Percentiles rank a stretch among this genome's conserved stretches.
These are phyloP conservation scores for Celastrina argiolus DNA, from an alignment of 2,888 invertebrate species.

Conservation along the genomic window DNA sequence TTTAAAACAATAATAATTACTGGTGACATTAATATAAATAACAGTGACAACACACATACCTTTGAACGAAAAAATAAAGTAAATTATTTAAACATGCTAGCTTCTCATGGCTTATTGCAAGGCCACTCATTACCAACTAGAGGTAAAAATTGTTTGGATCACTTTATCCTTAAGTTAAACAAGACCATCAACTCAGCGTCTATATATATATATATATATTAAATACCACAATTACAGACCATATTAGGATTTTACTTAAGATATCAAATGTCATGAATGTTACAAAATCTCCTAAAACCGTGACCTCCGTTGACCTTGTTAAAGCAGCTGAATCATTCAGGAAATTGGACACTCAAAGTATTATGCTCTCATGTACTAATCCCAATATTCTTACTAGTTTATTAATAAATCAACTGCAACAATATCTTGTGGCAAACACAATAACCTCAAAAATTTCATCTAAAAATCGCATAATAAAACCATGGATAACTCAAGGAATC, in stretches of 20 bases:
- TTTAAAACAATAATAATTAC: background rate
- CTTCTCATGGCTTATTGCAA: background rate
- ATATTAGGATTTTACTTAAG: background rate
- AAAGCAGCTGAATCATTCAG: too few species aligned
- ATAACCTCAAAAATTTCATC: too few species aligned
- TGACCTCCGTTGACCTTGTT: too few species aligned
- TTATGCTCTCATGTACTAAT: too few species aligned
- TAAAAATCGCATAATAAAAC: too few species aligned
- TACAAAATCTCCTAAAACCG: too few species aligned
- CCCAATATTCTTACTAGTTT: too few species aligned
- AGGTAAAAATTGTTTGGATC: background rate
- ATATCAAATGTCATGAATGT: too few species aligned
- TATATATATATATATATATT: background rate
- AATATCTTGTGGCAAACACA: too few species aligned
- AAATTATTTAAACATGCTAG: background rate
- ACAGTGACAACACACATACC: background rate
- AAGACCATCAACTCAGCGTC: slow-evolving; percentile 13
- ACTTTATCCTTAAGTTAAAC: slow-evolving; percentile 25
- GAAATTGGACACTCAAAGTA: too few species aligned
- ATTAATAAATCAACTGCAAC: too few species aligned
- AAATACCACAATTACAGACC: background rate
- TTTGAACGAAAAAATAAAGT: background rate
- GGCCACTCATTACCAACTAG: slow-evolving; percentile 24
- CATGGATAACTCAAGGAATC: too few species aligned
- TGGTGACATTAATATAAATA: background rate